Evolutionary conservation across 2,888 invertebrate genomes (phyloP), one percentile per base, ranked within the genome.

Genomic region (Leistus spinibarbis): DNA sequence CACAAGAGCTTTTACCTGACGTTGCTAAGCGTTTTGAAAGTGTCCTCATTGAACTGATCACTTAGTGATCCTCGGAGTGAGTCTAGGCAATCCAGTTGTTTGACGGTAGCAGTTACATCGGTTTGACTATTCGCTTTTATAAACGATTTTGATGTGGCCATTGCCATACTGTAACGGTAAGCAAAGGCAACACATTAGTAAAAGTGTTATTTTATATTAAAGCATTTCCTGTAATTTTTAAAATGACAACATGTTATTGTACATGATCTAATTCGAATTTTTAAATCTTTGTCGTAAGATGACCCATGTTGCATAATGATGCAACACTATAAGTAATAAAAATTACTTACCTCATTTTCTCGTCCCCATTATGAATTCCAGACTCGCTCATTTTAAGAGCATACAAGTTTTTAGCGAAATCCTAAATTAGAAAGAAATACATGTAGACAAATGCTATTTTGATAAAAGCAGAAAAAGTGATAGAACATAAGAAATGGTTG

Each of bases 21-120:
- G 82, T 97, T 97, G 83, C 95, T 95, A n/a, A 97, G 87, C 3
- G 96, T 95, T 16, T 96, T 96, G 82, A 96, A 95, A 80, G 92
- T 94, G 81, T 95, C 95, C 80, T 95, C 94, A 4, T 92, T 90
- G 79, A 92, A 90, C n/a, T 93, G 92, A 80, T 95, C 95, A 57
- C 93, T 93, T 17, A 92, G 90, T 64, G 95, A 95, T 72, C 94
- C 94, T 84, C 89, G 87, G 72, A 93, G 83, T 0, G 91, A 92
- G 82, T 92, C 91, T 78, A 90, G 86, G 77, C 93, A 89, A 79
- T 91, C 92, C 77, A 94, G 87, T 84, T 89, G 88, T 40, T 87
- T 86, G 80, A 86, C 88, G 9, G 86, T 84, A 24, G 86, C 85
- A 56, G 89, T 89, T 77, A 92, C 88, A 82, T 94, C 95, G 69